Percentiles rank a stretch among this genome's conserved stretches.
phyloP scores from a whole-genome alignment of 2,113 vertebrate genomes.

The Apus apus region DNA sequence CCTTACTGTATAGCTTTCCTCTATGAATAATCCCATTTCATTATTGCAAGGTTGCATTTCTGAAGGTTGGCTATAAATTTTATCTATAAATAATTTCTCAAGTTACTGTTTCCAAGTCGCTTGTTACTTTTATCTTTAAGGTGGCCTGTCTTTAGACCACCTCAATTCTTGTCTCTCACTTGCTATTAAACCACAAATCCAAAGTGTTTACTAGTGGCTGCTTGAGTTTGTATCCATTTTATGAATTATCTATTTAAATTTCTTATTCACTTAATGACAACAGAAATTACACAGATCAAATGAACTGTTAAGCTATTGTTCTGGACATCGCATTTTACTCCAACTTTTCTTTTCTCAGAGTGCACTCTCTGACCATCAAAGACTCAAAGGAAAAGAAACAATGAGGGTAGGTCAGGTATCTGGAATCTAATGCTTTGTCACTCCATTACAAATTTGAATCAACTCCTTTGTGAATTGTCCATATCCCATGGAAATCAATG shows the following conservation, averaged over 20 bases:
- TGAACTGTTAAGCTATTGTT: neutral
- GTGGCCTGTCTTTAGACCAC: neutral
- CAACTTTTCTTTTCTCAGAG: neutral
- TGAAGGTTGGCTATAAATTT: constrained; percentile 61
- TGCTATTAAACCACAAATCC: neutral
- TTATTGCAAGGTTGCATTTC: constrained; percentile 55
- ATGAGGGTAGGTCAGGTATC: neutral
- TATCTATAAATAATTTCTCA: constrained; percentile 23
- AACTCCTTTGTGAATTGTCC: neutral
- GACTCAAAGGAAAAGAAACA: neutral
- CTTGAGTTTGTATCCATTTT: neutral
- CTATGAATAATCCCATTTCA: constrained; percentile 48
- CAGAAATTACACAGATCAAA: neutral
- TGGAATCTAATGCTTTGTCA: neutral
- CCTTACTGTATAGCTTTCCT: constrained; percentile 25
- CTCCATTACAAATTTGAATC: neutral
- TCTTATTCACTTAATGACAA: neutral
- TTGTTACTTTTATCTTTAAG: neutral
- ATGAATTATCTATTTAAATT: neutral
- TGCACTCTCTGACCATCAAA: neutral
- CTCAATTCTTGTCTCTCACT: neutral
- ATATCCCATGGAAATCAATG: neutral
- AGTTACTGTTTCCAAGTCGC: constrained; percentile 17
- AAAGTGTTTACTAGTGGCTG: neutral
- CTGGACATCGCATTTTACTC: neutral